Evolutionary conservation across 2,797 vertebrate species (phyloP).

Genomic region (Chelon labrosus): DNA sequence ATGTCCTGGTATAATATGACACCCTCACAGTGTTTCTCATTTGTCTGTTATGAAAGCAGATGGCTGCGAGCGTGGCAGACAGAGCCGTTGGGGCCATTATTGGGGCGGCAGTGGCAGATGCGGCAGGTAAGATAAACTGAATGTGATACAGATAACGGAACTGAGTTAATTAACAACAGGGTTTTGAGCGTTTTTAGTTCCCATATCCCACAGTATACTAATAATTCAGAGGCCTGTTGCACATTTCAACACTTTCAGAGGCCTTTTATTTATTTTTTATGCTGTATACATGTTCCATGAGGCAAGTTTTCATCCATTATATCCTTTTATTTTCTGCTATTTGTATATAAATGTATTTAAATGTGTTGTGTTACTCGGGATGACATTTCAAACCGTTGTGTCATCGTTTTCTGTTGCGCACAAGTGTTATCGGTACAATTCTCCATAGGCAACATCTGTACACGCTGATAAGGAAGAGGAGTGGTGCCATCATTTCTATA

Average conservation of each 20-base stretch:
- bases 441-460: slow-evolving; percentile 44
- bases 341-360: neutral
- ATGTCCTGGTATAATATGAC: neutral
- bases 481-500: slow-evolving; percentile 27
- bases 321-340: neutral
- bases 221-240: neutral
- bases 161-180: slow-evolving; percentile 5
- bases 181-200: neutral
- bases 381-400: neutral
- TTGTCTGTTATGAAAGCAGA: slow-evolving; percentile 53
- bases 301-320: no score
- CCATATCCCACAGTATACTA: neutral
- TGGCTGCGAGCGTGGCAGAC: slow-evolving; percentile 70
- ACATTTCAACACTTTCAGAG: neutral
- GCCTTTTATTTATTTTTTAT: neutral
- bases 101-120: slow-evolving; percentile 82
- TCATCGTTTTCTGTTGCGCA: neutral
- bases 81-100: slow-evolving; percentile 79
- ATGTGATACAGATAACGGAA: neutral
- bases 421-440: slow-evolving; percentile 21
- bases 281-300: neutral
- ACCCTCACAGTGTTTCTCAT: slow-evolving; percentile 3
- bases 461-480: slow-evolving; percentile 40
- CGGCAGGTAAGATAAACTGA: slow-evolving; percentile 79
- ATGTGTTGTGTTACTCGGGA: neutral